Percentiles rank a stretch among this genome's conserved stretches.
Conservation (phyloP, 2,113 vertebrate species). For the Limanda limanda region DNA sequence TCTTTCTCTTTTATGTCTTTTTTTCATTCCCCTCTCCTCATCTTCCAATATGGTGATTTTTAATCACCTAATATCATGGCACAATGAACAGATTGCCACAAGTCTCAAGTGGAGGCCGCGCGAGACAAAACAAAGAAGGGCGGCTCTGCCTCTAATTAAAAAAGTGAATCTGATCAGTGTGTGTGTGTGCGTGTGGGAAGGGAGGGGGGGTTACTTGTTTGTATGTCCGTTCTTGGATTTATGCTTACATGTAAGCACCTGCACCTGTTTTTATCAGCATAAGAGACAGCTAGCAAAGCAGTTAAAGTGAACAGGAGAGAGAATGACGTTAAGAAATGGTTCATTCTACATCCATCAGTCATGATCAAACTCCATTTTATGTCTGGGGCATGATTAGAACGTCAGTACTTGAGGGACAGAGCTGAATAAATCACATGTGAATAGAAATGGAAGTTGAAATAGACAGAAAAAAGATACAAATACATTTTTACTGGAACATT, state of each 20-base stretch:
- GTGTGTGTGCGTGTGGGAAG: constrained; percentile 16
- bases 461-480: neutral
- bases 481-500: neutral
- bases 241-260: constrained; percentile 12
- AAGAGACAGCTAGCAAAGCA: neutral
- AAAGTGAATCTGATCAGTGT: constrained; percentile 58
- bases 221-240: neutral
- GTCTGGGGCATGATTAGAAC: neutral
- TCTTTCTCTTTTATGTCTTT: constrained; percentile 19
- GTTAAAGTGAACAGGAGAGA: neutral
- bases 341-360: neutral
- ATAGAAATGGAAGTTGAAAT: neutral
- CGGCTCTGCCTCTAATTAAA: constrained; percentile 64
- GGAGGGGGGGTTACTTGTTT: constrained; percentile 11
- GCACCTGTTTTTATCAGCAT: constrained; percentile 19
- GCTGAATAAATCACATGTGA: constrained; percentile 11
- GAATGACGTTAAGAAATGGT: neutral
- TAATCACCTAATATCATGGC: constrained; percentile 83
- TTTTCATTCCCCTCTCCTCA: constrained; percentile 55
- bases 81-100: constrained; percentile 76
- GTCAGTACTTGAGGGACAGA: neutral
- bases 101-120: constrained; percentile 62
- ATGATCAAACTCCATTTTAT: constrained; percentile 13
- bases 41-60: constrained; percentile 75
- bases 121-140: constrained; percentile 63